Evolutionary conservation across 2,888 invertebrate species (phyloP), one percentile per base, ranked within the genome.

Genomic region (Caenorhabditis panamensis): DNA sequence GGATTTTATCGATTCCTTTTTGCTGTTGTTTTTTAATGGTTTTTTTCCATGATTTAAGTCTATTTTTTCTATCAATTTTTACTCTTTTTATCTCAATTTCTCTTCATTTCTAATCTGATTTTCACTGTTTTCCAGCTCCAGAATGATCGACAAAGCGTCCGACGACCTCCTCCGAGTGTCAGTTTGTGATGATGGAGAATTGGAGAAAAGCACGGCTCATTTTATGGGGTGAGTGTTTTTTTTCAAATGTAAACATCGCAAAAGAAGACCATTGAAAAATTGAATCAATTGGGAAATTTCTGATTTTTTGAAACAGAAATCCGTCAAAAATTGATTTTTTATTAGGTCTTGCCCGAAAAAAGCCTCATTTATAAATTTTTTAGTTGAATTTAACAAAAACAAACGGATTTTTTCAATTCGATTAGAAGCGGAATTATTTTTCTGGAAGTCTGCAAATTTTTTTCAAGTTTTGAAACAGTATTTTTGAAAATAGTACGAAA

Each of bases 161-260:
- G 22, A 68, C 49, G 69, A 71, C 9, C 13, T 81, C 37, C 61
- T 81, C 2, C 61, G 76, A 37, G 81, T 81, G n/a, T 66, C 71
- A 26, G 75, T 81, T 18, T 76, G 76, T 44, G 62, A 71, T 31
- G 81, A 81, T n/a, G 76, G 76, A 58, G 81, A 81, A 41, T 59
- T 80, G 28, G 66, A 63, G 11, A 76, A 80, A 49, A 71, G 49
- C 49, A 80, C 75, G 0, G 20, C 61, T 16, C 24, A 63, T 59
- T 37, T 24, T 9, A 68, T 66, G 53, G 79, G 79, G 79, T 79
- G 59, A 53, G 26, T 36, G 22, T 13, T 20, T 28, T 16, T 20
- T 62, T 62, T 28, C 41, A 24, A 16, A 20, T 36, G 36, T 37
- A 22, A 31, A 31, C 31, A n/a, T n/a, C n/a, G n/a, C n/a, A n/a